Conservation (phyloP, 2,113 vertebrate species). For the Romanogobio albipinnatus region DNA sequence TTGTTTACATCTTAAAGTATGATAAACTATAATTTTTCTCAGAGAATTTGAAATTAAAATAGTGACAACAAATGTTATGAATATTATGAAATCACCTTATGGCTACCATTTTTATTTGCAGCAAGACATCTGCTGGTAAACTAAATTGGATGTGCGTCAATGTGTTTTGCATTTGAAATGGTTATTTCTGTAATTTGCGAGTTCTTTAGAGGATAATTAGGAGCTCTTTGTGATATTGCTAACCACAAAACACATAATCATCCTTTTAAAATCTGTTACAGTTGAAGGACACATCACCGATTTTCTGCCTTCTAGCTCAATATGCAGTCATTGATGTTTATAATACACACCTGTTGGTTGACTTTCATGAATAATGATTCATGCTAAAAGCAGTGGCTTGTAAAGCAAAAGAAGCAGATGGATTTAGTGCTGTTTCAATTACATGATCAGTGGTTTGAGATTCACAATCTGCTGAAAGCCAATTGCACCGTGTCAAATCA, state of each 20-base stretch:
- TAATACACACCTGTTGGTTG: conserved; percentile 24
- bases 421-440: background rate
- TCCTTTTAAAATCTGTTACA: conserved; percentile 11
- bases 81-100: background rate
- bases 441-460: conserved; percentile 19
- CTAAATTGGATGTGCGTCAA: background rate
- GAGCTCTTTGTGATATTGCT: background rate
- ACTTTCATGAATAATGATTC: conserved; percentile 18
- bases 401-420: conserved; percentile 17
- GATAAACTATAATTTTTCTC: background rate
- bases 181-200: background rate
- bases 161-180: background rate
- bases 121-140: background rate
- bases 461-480: conserved; percentile 19
- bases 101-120: background rate
- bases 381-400: conserved; percentile 10
- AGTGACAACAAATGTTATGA: background rate
- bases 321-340: conserved; percentile 10
- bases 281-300: background rate
- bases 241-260: conserved; percentile 24
- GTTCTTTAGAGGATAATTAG: conserved; percentile 3
- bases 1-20: conserved; percentile 16
- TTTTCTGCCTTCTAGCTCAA: conserved; percentile 6
- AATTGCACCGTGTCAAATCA: conserved; percentile 3
- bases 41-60: background rate